These are phyloP conservation scores for Hydrolagus affinis DNA, from an alignment of 2,113 vertebrate genomes.

Conservation along the genomic window DNA sequence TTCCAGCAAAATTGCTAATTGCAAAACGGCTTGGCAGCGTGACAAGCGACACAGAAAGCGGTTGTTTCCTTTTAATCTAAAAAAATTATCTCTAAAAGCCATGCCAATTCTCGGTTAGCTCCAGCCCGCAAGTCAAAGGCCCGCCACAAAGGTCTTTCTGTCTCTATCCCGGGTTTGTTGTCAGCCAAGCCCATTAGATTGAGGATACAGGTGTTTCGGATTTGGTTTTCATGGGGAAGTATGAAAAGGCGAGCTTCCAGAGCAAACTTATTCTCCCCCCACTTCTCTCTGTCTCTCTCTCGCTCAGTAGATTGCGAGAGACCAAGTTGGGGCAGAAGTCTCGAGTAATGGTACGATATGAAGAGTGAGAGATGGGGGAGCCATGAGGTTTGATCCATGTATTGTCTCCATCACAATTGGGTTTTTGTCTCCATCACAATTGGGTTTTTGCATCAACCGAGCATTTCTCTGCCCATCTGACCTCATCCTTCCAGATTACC, in stretches of 20 bases:
- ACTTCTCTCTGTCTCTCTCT: no score
- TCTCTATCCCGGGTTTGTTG: background rate
- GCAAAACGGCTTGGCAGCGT: constrained; percentile 17
- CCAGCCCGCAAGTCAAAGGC: background rate
- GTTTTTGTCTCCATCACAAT: no score
- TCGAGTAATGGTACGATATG: no score
- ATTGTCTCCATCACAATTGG: no score
- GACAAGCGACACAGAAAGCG: background rate
- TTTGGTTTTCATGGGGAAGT: background rate
- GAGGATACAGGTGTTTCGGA: constrained; percentile 13
- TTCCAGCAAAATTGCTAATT: constrained; percentile 26
- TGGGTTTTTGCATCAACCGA: no score
- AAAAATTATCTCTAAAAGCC: background rate
- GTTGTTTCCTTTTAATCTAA: background rate
- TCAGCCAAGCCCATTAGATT: constrained; percentile 28
- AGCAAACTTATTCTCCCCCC: constrained; percentile 8
- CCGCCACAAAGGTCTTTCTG: constrained; percentile 24
- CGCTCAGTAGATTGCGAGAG: no score
- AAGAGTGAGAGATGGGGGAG: no score
- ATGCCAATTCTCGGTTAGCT: constrained; percentile 15
- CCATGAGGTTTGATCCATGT: no score
- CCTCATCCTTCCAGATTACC: no score
- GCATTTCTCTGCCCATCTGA: no score
- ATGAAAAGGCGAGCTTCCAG: background rate
- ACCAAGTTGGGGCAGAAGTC: no score